Percentiles rank a stretch among this genome's conserved stretches.
Evolutionary conservation across 2,113 vertebrate genomes (phyloP).

Genomic region (Micronycteris hirsuta): DNA sequence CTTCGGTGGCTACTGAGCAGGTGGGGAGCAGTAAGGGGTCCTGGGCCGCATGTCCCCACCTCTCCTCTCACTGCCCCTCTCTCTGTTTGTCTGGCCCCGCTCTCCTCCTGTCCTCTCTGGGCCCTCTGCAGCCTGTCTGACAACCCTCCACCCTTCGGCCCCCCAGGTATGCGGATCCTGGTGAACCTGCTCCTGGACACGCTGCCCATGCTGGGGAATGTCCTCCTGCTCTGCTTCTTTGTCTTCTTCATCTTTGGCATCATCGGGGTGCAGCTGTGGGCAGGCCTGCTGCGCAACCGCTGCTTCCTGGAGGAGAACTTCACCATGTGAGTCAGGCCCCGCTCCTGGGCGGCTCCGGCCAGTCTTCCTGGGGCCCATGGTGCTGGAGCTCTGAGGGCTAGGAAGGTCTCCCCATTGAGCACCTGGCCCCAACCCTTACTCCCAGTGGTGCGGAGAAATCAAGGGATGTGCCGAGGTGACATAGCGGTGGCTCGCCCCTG

Average conservation of each 20-base stretch:
- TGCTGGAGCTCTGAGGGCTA: not conserved
- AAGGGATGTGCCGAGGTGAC: not conserved
- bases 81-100: not conserved
- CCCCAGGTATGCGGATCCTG: conserved; percentile 87
- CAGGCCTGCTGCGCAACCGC: conserved; percentile 86
- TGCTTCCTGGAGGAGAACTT: conserved; percentile 89
- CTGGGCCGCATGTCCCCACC: fast-evolving
- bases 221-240: conserved; percentile 88
- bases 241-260: conserved; percentile 90
- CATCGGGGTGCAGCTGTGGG: conserved; percentile 88
- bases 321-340: conserved; percentile 82
- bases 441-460: not conserved
- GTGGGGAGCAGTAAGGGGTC: not conserved
- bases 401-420: not conserved
- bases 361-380: not conserved
- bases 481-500: not conserved
- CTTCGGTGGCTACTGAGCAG: not conserved
- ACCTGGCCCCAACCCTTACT: not conserved
- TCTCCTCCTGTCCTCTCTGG: not conserved
- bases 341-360: fast-evolving
- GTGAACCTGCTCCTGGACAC: conserved; percentile 88
- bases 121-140: not conserved
- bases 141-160: fast-evolving
- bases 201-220: conserved; percentile 86
- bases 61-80: not conserved